phyloP scores from a whole-genome alignment of 2,797 vertebrate species.

The Nyctalus aviator region DNA sequence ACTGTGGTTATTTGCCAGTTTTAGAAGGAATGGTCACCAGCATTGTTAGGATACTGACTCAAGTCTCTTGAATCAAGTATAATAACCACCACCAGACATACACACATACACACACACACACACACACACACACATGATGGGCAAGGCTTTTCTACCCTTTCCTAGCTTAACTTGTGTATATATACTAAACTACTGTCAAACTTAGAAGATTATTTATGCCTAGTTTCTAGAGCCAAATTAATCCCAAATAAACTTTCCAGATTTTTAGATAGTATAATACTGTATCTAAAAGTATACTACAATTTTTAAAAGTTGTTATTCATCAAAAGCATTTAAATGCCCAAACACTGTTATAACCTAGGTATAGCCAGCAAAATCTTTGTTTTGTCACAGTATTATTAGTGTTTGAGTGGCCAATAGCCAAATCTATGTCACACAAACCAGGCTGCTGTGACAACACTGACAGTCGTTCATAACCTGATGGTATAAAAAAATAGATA shows the following conservation, averaged over 20 bases:
- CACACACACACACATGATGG: background rate
- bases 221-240: slow-evolving; percentile 1
- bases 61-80: background rate
- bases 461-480: background rate
- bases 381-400: background rate
- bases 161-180: background rate
- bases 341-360: background rate
- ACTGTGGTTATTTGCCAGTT: background rate
- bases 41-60: slow-evolving; percentile 1
- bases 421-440: background rate
- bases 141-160: slow-evolving; percentile 13
- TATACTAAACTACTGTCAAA: background rate
- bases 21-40: background rate
- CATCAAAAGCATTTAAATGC: background rate
- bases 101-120: too few relatives aligned
- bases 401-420: background rate
- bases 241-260: background rate
- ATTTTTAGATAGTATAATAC: background rate
- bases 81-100: background rate
- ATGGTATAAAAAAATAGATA: background rate
- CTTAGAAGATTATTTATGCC: slow-evolving; percentile 19
- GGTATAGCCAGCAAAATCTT: background rate
- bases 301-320: slow-evolving; percentile 24
- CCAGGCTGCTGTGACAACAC: background rate
- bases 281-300: background rate